Conservation (phyloP, 2,888 invertebrate species). For the Fragum fragum region DNA sequence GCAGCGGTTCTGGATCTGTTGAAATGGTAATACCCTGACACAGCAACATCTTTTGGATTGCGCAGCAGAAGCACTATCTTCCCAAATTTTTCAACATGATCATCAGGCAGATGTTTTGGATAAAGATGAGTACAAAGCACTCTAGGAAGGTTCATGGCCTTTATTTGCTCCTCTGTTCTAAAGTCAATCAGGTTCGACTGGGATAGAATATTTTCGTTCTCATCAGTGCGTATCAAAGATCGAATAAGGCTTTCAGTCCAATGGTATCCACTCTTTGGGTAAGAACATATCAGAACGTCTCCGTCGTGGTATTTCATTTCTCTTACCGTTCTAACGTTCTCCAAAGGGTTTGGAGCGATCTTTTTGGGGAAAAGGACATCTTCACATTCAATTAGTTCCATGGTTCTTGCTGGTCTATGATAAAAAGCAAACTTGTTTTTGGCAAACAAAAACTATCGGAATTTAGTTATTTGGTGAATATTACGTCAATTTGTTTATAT, state of each 20-base stretch:
- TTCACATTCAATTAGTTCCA: not conserved
- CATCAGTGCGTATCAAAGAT: not conserved
- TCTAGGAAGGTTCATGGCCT: not conserved
- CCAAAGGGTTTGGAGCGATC: not conserved
- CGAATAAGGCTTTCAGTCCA: not conserved
- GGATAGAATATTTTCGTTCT: not conserved
- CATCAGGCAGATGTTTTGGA: not conserved
- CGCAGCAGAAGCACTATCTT: conserved; percentile 4
- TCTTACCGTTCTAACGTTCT: not conserved
- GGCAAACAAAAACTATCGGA: too few relatives aligned
- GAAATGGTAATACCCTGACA: not conserved
- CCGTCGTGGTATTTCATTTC: conserved; percentile 1
- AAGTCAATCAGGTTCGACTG: not conserved
- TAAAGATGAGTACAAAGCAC: not conserved
- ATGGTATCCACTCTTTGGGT: conserved; percentile 4
- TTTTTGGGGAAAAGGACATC: not conserved
- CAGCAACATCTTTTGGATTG: conserved; percentile 4
- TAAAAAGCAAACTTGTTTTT: too few relatives aligned
- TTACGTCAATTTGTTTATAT: too few relatives aligned
- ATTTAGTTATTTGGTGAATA: too few relatives aligned
- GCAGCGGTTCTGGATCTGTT: not conserved
- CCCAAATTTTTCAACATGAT: not conserved
- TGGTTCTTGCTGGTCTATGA: not conserved
- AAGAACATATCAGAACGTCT: not conserved
- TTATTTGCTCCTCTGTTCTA: not conserved